Conservation (phyloP, 2,888 invertebrate species). For the Globia sparganii region DNA sequence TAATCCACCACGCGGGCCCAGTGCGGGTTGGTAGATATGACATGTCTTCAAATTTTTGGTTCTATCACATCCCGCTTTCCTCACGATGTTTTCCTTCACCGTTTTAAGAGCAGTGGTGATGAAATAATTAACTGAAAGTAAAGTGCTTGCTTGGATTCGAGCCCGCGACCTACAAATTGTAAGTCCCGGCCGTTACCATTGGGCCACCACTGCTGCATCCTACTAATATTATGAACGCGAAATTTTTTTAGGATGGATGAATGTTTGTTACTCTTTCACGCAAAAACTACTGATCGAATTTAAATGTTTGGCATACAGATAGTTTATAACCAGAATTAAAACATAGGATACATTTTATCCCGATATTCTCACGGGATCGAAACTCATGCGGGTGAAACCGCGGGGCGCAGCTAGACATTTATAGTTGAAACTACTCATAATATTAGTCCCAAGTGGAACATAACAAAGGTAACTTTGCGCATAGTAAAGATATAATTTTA, state of each 20-base stretch:
- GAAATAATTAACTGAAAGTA: neutral
- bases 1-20: neutral
- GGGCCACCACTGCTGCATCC: neutral
- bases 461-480: conserved; percentile 59
- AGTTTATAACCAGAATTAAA: no score
- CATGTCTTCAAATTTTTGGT: neutral
- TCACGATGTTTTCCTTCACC: neutral
- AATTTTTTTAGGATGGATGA: no score
- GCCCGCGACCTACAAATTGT: neutral
- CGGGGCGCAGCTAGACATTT: no score
- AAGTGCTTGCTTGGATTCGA: neutral
- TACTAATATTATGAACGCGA: no score
- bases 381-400: no score
- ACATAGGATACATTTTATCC: no score
- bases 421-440: neutral
- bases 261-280: no score
- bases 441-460: conserved; percentile 56
- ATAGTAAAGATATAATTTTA: conserved; percentile 68
- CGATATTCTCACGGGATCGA: no score
- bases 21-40: neutral
- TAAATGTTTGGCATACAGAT: no score
- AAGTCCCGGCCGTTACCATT: neutral
- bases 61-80: neutral
- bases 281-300: no score
- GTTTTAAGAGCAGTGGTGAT: neutral